Base-by-base conservation (phyloP, 2,797 vertebrate genomes). In the Delichon dasypus region DNA sequence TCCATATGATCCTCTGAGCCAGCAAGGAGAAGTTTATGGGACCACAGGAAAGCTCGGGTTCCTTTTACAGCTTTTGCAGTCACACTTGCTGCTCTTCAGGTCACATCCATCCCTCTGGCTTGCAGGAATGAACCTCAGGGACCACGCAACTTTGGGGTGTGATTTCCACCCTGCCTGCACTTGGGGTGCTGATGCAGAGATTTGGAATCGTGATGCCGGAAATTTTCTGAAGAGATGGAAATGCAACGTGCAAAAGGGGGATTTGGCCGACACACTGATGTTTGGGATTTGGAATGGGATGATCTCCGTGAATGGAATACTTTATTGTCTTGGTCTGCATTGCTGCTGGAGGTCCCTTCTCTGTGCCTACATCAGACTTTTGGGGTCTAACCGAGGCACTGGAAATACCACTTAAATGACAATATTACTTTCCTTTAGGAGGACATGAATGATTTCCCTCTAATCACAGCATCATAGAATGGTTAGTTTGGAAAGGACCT, bases 321-420 rank as follows among this genome's bases (percentile, higher is more conserved):
- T 90, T 75, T 16, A 12, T 44, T n/a, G 5, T 13, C 8, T 42
- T 3, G 0, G 16, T 29, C 47, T 60, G 32, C 12, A 2, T 15
- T 61, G 83, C 50, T 93, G 53, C 38, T 80, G 36, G 65, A 64
- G n/a, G 11, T 29, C 30, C 34, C 13, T 55, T 30, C 53, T 81
- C 67, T 32, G 36, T 47, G n/a, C n/a, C n/a, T 40, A 0, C 16
- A n/a, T 42, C 21, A 61, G 66, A 6, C 11, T 13, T n/a, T 48
- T 48, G 36, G 53, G 30, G 13, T 65, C 61, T 64, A 54, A 82
- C 11, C 42, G 25, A 88, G 47, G 18, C 11, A 16, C 29, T 58
- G 44, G 10, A 75, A 89, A 68, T 91, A 36, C 11, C 25, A 13
- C 47, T 70, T 25, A 54, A 87, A 62, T 72, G 54, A 30, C 10